Base-by-base conservation (phyloP, 2,797 vertebrate genomes). In the Brachyalestes nurse region DNA sequence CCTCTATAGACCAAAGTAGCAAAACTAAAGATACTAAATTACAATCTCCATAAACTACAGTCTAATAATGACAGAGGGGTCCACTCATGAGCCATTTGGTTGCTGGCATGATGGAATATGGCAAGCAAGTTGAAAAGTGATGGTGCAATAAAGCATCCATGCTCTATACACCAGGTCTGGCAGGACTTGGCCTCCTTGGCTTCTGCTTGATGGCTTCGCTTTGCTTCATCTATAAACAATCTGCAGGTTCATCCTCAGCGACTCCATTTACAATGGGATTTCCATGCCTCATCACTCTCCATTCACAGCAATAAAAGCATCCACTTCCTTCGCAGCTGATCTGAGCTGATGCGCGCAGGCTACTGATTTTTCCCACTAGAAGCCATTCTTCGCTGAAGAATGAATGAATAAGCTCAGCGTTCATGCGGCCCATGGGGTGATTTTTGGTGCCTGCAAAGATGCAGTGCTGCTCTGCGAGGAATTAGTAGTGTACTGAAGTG, bases 231-330 rank as follows among this genome's bases (percentile, higher is more conserved):
- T 78, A 78, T 80, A 84, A 82, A 81, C 80, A 84, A 84, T 82
- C 80, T 83, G 81, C 55, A 77, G 74, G 77, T 84, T 84, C 74
- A 53, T 74, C 75, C 61, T 62, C 70, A 69, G 55, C 53, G 61
- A 72, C 58, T 82, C 78, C 16, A 62, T 64, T 81, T 84, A 81
- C 78, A 76, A 77, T 71, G 62, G 71, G 78, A 79, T 79, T 76
- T 79, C 75, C 81, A 73, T 73, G 81, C 75, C 72, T 83, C 81
- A 83, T 81, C 81, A 60, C 76, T 82, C 78, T 66, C 79, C 64
- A 81, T 86, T 86, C 83, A 84, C 66, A 38, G 75, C 67, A 81
- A 83, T 84, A 75, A 86, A 84, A 76, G 67, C 61, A 55, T 65
- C 45, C 75, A 76, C 77, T 81, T 62, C 77, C 67, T 83, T 77